These are phyloP conservation scores for Serrognathus titanus DNA, from an alignment of 2,888 invertebrate species.

Conservation along the genomic window DNA sequence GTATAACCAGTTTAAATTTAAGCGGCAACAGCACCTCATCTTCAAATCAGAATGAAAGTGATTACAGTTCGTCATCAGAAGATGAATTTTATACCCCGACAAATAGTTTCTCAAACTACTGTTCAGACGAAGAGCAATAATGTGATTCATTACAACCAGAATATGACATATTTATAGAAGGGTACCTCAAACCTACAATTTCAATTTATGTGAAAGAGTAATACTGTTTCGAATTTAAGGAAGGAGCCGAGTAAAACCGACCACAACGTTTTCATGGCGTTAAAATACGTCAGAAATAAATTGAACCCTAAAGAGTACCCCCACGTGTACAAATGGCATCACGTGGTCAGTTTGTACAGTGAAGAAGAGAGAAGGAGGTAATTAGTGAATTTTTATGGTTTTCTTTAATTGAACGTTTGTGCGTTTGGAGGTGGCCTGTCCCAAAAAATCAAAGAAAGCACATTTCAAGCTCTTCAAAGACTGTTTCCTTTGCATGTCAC, in stretches of 20 bases:
- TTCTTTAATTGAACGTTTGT: background rate
- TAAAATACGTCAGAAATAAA: slow-evolving; percentile 52
- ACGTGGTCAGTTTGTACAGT: slow-evolving; percentile 57
- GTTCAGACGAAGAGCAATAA: slow-evolving; percentile 47
- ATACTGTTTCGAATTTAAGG: slow-evolving; percentile 49
- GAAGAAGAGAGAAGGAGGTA: slow-evolving; percentile 58
- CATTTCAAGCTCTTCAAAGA: slow-evolving; percentile 23
- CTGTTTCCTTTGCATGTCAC: slow-evolving; percentile 27
- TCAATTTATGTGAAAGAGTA: background rate
- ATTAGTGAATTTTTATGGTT: slow-evolving; percentile 15
- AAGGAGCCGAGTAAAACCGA: slow-evolving; percentile 75
- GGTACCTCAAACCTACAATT: slow-evolving; percentile 51
- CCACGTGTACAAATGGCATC: slow-evolving; percentile 71
- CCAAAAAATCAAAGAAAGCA: slow-evolving; percentile 27
- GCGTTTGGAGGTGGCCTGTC: slow-evolving; percentile 31
- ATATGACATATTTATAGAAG: slow-evolving; percentile 62
- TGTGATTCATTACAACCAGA: slow-evolving; percentile 48
- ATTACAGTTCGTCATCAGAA: slow-evolving; percentile 28
- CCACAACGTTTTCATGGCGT: slow-evolving; percentile 71
- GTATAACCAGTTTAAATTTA: background rate
- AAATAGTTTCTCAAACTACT: slow-evolving; percentile 44
- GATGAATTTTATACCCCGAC: slow-evolving; percentile 64
- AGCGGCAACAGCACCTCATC: background rate
- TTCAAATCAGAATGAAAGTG: background rate
- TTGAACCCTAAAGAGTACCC: slow-evolving; percentile 64